phyloP scores from a whole-genome alignment of 1,140 invertebrate species.

The Whitmania pigra region DNA sequence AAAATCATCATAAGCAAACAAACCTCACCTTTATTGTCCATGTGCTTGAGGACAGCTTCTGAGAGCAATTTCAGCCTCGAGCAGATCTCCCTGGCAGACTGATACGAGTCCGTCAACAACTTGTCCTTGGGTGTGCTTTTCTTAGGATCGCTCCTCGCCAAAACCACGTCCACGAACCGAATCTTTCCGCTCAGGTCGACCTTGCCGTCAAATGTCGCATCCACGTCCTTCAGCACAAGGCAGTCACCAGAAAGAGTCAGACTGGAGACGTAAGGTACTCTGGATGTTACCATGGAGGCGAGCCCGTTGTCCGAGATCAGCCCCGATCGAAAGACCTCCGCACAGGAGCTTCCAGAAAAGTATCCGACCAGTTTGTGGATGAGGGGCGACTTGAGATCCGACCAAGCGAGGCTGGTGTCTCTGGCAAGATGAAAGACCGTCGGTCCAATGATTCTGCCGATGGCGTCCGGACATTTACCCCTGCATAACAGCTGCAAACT shows the following conservation, averaged over 20 bases:
- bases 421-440: constrained; percentile 13
- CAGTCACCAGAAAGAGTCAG: constrained; percentile 16
- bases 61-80: neutral
- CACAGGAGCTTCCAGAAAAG: constrained; percentile 15
- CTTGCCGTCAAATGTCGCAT: constrained; percentile 15
- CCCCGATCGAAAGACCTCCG: constrained; percentile 12
- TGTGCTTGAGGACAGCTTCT: neutral
- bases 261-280: constrained; percentile 21
- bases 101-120: constrained; percentile 17
- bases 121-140: constrained; percentile 15
- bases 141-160: constrained; percentile 13
- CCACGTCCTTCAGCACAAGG: constrained; percentile 20
- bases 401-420: constrained; percentile 15
- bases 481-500: constrained; percentile 18
- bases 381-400: constrained; percentile 16
- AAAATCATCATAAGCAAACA: neutral
- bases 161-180: constrained; percentile 19
- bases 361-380: constrained; percentile 21
- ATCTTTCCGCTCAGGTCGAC: constrained; percentile 22
- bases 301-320: constrained; percentile 20
- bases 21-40: neutral
- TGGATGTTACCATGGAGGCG: constrained; percentile 15
- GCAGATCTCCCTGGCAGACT: constrained; percentile 21
- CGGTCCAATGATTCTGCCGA: constrained; percentile 8
- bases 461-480: constrained; percentile 17